Evolutionary conservation across 1,140 invertebrate genomes (phyloP), one percentile per base, ranked within the genome.

Genomic region (Parapsyche elsis): DNA sequence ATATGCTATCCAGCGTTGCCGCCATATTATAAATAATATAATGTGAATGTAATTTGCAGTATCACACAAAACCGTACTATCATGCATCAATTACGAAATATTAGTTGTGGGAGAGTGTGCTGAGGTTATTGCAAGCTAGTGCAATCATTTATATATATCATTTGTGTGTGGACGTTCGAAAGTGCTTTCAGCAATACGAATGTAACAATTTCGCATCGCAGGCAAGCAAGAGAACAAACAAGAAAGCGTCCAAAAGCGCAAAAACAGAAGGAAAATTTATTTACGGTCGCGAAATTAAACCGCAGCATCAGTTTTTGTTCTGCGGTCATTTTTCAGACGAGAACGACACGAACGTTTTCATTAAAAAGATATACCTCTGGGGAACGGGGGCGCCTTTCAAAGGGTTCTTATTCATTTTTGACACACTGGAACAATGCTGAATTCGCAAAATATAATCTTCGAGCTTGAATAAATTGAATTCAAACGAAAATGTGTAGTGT

Each of bases 211-310:
- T 21, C 57, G 57, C 21, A 19, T 9, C 57, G 30, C 30, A 38
- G 30, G 1, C 30, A 7, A 7, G 30, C 30, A 38, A 7, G 30
- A 38, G 30, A 38, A 7, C 30, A 38, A 61, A 21, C 57, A 61
- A 21, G 57, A 21, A 61, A 61, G 5, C 9, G 57, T 61, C 9
- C 9, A 61, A 61, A 19, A 61, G 16, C 9, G 9, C 16, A 21
- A 61, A 61, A 61, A 61, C 23, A 67, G 26, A 64, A 70, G 30
- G 19, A 30, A 78, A 49, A 70, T 70, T 78, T 78, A 78, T 78
- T 78, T 78, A 78, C 49, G 23, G 23, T 38, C 64, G 64, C 23
- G 21, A 71, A 71, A 78, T 78, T 78, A 78, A 78, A 78, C 64
- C 77, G 21, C 44, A 26, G 21, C 76, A 76, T 76, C 59, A 67